Conservation (phyloP, 2,113 vertebrate species). For the Todiramphus chloris region DNA sequence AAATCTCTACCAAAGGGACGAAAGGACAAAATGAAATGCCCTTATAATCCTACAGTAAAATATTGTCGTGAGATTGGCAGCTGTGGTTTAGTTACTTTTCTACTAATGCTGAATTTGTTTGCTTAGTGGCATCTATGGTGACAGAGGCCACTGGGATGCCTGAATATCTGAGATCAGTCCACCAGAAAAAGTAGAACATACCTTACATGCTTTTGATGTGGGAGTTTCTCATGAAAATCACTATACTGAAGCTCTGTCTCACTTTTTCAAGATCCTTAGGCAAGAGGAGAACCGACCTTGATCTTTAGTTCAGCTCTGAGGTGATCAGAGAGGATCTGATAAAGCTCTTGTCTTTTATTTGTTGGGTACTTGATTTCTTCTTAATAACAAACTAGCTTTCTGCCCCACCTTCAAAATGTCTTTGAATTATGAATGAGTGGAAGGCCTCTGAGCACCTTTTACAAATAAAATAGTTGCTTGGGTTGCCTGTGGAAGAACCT, state of each 20-base stretch:
- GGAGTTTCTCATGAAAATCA: background rate
- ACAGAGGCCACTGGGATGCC: conserved; percentile 18
- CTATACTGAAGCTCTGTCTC: background rate
- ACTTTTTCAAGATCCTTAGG: background rate
- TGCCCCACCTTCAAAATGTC: conserved; percentile 19
- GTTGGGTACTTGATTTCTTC: conserved; percentile 8
- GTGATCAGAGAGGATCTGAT: conserved; percentile 34
- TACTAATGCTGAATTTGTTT: background rate
- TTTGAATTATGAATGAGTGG: conserved; percentile 23
- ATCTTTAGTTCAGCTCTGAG: conserved; percentile 12
- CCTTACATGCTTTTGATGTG: conserved; percentile 21
- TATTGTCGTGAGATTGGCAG: background rate
- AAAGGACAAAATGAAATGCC: background rate
- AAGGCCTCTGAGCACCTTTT: conserved; percentile 12
- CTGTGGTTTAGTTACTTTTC: conserved; percentile 39
- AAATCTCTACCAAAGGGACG: background rate
- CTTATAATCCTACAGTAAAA: background rate
- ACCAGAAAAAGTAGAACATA: conserved; percentile 29
- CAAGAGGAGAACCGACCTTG: background rate
- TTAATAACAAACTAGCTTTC: conserved; percentile 42
- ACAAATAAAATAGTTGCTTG: conserved; percentile 14
- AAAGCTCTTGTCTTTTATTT: conserved; percentile 39
- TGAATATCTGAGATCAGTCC: conserved; percentile 33
- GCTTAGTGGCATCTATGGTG: background rate
- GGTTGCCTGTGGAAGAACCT: conserved; percentile 41